Conservation (phyloP, 2,888 invertebrate genomes). For the Mythimna loreyi region DNA sequence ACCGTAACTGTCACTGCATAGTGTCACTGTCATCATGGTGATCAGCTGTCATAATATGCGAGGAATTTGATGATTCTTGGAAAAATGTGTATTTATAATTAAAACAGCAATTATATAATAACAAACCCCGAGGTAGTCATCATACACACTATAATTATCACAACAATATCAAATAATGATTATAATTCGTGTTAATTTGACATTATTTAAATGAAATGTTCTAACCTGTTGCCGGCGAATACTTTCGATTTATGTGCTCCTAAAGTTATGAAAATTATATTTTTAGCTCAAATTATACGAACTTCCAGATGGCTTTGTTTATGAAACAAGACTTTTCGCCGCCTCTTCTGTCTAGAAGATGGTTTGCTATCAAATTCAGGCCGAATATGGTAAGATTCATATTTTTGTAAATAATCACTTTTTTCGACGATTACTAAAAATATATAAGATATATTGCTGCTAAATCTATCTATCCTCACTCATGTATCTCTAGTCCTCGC, state of each 20-base stretch:
- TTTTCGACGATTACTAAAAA: not conserved
- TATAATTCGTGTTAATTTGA: not conserved
- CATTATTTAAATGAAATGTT: not conserved
- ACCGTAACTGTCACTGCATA: not conserved
- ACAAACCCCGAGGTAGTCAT: constrained; percentile 2
- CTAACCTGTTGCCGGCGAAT: constrained; percentile 26
- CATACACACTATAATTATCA: not conserved
- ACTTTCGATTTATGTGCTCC: not conserved
- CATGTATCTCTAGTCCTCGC: too few species aligned
- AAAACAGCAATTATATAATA: constrained; percentile 29
- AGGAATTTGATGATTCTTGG: constrained; percentile 25
- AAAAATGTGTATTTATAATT: constrained; percentile 47
- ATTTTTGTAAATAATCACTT: not conserved
- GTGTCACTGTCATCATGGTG: too few species aligned
- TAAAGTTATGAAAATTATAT: not conserved
- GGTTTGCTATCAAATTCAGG: constrained; percentile 84
- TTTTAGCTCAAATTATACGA: not conserved
- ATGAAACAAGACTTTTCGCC: constrained; percentile 85
- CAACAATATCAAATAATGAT: not conserved
- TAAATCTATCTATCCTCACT: too few species aligned
- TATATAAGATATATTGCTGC: not conserved
- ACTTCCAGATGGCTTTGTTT: constrained; percentile 85
- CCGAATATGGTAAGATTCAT: constrained; percentile 82
- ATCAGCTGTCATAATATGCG: constrained; percentile 25
- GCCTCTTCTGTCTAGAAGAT: constrained; percentile 81